phyloP scores from a whole-genome alignment of 2,113 vertebrate genomes.

The Caranx ignobilis region DNA sequence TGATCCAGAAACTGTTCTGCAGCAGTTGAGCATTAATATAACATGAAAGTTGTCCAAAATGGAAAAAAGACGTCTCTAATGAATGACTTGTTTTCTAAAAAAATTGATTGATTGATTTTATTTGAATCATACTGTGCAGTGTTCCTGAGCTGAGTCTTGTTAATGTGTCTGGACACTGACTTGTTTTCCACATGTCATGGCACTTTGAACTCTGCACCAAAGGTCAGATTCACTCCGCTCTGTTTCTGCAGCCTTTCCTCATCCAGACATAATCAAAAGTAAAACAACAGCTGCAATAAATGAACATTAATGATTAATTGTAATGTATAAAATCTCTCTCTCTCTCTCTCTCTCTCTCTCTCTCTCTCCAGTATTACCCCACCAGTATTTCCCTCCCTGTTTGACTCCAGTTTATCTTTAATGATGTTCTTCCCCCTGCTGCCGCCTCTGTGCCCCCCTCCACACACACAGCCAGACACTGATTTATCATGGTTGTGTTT shows the following conservation, averaged over 20 bases:
- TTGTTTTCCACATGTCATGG: neutral
- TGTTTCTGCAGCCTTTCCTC: neutral
- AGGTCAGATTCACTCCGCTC: neutral
- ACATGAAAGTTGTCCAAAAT: too few species aligned
- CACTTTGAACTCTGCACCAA: conserved; percentile 11
- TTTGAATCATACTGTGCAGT: too few species aligned
- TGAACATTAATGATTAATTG: conserved; percentile 1
- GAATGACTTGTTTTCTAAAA: too few species aligned
- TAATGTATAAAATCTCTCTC: neutral
- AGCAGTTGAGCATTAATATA: too few species aligned
- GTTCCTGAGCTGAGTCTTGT: neutral
- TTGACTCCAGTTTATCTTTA: conserved; percentile 15
- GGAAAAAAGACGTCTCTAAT: too few species aligned
- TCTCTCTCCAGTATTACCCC: neutral
- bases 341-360: neutral
- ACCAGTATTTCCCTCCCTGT: neutral
- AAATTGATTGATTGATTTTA: neutral
- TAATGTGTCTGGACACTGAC: neutral
- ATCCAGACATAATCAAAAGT: neutral
- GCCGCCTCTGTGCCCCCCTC: conserved; percentile 21
- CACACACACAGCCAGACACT: conserved; percentile 14
- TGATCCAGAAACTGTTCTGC: too few species aligned
- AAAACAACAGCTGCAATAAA: conserved; percentile 9
- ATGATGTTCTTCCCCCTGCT: neutral
- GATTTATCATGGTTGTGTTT: conserved; percentile 70